phyloP scores from a whole-genome alignment of 2,113 vertebrate genomes.

The Poeciliopsis occidentalis region DNA sequence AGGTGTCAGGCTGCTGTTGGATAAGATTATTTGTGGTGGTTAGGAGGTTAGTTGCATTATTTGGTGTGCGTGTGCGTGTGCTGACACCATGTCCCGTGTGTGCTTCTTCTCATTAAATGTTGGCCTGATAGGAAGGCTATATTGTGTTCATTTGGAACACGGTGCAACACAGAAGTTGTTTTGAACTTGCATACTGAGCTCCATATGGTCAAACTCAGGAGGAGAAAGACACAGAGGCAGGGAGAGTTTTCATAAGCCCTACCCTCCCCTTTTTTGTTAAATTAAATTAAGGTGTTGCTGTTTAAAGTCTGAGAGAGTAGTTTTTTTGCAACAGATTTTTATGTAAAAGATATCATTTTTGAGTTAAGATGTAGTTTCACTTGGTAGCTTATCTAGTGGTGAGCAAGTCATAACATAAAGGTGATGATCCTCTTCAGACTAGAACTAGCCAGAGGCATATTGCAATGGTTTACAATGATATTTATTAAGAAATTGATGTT shows the following conservation, averaged over 20 bases:
- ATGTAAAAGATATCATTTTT: background rate
- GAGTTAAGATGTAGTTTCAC: background rate
- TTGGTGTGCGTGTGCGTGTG: constrained; percentile 21
- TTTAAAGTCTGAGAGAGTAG: constrained; percentile 9
- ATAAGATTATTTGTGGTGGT: constrained; percentile 77
- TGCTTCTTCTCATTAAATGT: constrained; percentile 52
- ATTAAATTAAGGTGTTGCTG: constrained; percentile 39
- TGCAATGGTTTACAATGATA: background rate
- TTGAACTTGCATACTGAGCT: constrained; percentile 59
- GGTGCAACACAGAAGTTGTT: constrained; percentile 56
- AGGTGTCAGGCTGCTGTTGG: constrained; percentile 77
- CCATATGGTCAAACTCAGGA: constrained; percentile 63
- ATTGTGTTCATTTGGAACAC: constrained; percentile 51
- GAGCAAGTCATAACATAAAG: background rate
- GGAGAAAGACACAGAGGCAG: constrained; percentile 40
- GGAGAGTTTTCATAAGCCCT: constrained; percentile 29
- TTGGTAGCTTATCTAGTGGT: background rate
- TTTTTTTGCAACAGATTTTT: constrained; percentile 15
- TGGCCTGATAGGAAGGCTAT: constrained; percentile 44
- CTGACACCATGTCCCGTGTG: constrained; percentile 25
- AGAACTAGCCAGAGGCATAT: background rate
- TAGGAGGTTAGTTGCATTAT: constrained; percentile 62
- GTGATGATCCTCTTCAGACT: background rate
- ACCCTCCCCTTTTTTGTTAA: constrained; percentile 49
- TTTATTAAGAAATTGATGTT: no score